These are phyloP conservation scores for Falco concolor DNA, from an alignment of 2,797 vertebrate species.

Conservation along the genomic window DNA sequence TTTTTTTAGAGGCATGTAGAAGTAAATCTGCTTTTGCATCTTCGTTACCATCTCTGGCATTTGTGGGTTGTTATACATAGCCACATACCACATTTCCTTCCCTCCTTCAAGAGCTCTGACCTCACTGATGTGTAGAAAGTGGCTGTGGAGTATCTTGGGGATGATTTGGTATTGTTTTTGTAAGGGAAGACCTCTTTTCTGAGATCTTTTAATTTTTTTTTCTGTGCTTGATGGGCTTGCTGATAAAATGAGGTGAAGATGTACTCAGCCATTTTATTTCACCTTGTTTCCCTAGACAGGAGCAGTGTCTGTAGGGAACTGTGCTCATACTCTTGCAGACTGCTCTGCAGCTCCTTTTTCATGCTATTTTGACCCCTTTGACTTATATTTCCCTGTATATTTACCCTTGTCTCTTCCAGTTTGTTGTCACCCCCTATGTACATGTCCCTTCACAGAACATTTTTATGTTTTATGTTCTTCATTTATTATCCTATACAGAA, in stretches of 20 bases:
- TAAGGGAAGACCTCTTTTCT: background rate
- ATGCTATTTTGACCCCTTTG: background rate
- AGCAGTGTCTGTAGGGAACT: background rate
- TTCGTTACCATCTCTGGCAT: background rate
- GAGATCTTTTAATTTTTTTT: background rate
- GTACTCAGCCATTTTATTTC: background rate
- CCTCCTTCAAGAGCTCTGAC: background rate
- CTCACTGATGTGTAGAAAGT: background rate
- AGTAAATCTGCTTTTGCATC: background rate
- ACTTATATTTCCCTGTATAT: background rate
- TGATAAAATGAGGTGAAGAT: background rate
- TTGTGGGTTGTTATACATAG: background rate
- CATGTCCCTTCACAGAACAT: fast-evolving
- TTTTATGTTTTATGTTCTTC: background rate
- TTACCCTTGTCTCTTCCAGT: background rate
- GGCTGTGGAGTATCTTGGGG: background rate
- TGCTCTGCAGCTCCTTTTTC: background rate
- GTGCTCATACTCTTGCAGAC: background rate
- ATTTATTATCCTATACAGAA: background rate
- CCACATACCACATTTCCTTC: background rate
- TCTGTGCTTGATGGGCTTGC: background rate
- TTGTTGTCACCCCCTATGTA: background rate
- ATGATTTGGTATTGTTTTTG: background rate
- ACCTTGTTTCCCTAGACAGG: background rate
- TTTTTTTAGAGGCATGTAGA: background rate